These are phyloP conservation scores for Sclerodermus sp. DNA, from an alignment of 2,888 invertebrate species.

Conservation along the genomic window DNA sequence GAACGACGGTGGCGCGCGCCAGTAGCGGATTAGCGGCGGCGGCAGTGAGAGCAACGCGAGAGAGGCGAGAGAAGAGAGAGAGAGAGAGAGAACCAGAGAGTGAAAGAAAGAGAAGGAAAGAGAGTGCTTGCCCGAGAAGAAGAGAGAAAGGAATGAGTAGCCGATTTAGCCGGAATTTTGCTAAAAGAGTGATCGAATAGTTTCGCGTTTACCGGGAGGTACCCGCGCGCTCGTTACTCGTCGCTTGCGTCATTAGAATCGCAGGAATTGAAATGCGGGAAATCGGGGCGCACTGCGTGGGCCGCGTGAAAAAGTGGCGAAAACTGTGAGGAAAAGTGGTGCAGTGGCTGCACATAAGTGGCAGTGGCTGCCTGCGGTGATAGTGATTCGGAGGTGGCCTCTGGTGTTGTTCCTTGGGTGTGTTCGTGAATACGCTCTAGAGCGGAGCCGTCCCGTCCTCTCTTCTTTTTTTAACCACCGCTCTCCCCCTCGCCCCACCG, in stretches of 20 bases:
- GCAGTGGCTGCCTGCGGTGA: constrained; percentile 12
- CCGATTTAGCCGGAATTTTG: constrained; percentile 3
- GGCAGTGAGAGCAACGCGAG: constrained; percentile 9
- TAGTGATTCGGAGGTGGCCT: constrained; percentile 16
- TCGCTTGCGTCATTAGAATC: too few species aligned
- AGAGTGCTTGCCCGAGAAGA: too few species aligned
- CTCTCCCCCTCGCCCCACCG: constrained; percentile 8
- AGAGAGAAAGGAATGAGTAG: too few species aligned
- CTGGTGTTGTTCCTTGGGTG: constrained; percentile 26
- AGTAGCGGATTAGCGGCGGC: constrained; percentile 19
- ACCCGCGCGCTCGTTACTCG: not conserved
- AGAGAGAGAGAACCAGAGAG: too few species aligned
- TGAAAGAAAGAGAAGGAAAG: constrained; percentile 10
- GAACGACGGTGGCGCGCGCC: constrained; percentile 27
- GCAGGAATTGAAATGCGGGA: too few species aligned
- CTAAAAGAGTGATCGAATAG: constrained; percentile 20
- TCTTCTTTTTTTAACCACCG: constrained; percentile 5
- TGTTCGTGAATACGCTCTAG: constrained; percentile 27
- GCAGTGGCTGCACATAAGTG: constrained; percentile 25
- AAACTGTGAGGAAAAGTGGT: constrained; percentile 30
- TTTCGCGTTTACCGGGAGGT: not conserved
- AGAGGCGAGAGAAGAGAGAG: constrained; percentile 4
- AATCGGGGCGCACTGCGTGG: constrained; percentile 13
- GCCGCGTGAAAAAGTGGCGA: constrained; percentile 36
- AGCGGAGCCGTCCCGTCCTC: constrained; percentile 22